Evolutionary conservation across 2,113 vertebrate genomes (phyloP).

Genomic region (Gymnocephalus cernua): DNA sequence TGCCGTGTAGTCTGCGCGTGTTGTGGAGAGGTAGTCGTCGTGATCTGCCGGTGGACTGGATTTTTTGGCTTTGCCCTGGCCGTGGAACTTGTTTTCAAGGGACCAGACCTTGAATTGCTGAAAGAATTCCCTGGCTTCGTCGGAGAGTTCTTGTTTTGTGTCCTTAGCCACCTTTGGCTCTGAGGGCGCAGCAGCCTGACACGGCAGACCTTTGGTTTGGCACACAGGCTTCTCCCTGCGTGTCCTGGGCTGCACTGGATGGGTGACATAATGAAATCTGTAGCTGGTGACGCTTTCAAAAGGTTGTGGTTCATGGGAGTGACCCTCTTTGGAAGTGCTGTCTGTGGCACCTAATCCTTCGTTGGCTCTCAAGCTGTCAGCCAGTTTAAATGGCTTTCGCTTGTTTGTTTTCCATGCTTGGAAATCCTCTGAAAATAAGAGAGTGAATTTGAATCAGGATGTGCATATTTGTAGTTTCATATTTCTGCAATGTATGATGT

Average conservation of each 20-base stretch:
- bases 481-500: neutral
- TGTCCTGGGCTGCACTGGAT: constrained; percentile 63
- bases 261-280: constrained; percentile 73
- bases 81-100: neutral
- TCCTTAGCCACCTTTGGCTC: constrained; percentile 46
- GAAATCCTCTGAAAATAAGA: constrained; percentile 82
- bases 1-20: constrained; percentile 63
- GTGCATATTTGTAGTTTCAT: neutral
- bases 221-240: constrained; percentile 43
- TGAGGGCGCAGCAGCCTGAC: constrained; percentile 43
- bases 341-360: constrained; percentile 65
- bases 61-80: constrained; percentile 12
- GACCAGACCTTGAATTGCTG: constrained; percentile 81
- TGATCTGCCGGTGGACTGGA: constrained; percentile 69
- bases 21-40: constrained; percentile 72
- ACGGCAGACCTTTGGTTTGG: constrained; percentile 47
- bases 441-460: neutral
- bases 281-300: constrained; percentile 81
- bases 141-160: constrained; percentile 39
- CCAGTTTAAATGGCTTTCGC: constrained; percentile 52
- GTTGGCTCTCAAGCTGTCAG: constrained; percentile 43
- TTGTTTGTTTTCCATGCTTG: constrained; percentile 70
- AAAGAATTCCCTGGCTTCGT: constrained; percentile 61
- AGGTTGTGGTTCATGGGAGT: constrained; percentile 46
- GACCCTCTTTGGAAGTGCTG: constrained; percentile 42